These are phyloP conservation scores for Drosophila siamana DNA, from an alignment of 2,888 invertebrate genomes.

Conservation along the genomic window DNA sequence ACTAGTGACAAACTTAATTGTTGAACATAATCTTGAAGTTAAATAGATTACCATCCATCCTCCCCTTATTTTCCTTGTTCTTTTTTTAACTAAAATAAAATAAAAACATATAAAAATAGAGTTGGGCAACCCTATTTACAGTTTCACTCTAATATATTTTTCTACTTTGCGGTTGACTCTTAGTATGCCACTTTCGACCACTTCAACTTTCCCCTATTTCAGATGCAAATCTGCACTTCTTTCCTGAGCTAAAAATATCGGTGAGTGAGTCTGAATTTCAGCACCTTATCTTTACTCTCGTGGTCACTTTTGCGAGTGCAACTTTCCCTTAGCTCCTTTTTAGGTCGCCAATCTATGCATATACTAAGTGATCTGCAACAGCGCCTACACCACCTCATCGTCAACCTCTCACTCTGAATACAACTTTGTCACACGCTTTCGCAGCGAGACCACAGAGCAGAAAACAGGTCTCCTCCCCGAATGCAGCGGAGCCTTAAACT, in stretches of 20 bases:
- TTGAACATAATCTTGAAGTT: too few relatives aligned
- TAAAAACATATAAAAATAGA: too few relatives aligned
- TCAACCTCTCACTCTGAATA: not conserved
- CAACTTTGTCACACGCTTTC: constrained; percentile 53
- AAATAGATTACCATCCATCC: too few relatives aligned
- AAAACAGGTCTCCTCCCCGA: constrained; percentile 20
- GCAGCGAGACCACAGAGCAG: constrained; percentile 14
- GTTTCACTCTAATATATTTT: not conserved
- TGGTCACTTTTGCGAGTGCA: constrained; percentile 38
- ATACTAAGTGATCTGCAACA: constrained; percentile 51
- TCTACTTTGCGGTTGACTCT: not conserved
- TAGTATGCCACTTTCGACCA: not conserved
- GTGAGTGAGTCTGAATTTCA: constrained; percentile 18
- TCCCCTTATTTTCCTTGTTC: too few relatives aligned
- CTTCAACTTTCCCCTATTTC: constrained; percentile 32
- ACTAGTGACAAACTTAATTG: too few relatives aligned
- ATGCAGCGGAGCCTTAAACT: constrained; percentile 55
- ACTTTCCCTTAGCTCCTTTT: constrained; percentile 55
- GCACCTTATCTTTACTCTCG: constrained; percentile 47
- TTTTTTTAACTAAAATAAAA: not conserved
- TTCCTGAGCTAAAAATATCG: constrained; percentile 17
- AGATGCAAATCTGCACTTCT: constrained; percentile 37
- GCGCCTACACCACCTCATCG: not conserved
- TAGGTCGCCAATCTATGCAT: constrained; percentile 52
- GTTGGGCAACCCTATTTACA: not conserved